Percentiles rank a stretch among this genome's conserved stretches.
phyloP scores from a whole-genome alignment of 92 coral and sea anemone genomes.

The Blastomussa wellsi region DNA sequence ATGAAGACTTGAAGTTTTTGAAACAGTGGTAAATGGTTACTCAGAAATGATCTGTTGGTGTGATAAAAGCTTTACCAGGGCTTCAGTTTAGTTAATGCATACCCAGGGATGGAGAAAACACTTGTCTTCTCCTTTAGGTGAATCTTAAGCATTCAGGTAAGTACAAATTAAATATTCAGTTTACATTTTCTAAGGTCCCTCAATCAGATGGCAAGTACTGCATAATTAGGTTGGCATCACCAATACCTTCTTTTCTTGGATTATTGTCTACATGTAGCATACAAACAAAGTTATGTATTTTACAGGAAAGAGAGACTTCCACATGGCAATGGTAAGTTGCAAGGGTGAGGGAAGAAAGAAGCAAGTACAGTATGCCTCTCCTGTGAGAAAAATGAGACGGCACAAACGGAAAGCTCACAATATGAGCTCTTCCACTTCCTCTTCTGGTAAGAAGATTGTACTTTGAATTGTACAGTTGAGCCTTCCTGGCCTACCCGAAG shows the following conservation, averaged over 20 bases:
- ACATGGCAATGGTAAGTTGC: conserved; percentile 35
- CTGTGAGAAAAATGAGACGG: conserved; percentile 71
- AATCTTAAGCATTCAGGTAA: neutral
- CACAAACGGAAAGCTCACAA: conserved; percentile 84
- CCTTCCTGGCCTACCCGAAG: neutral
- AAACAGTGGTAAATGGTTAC: too few relatives aligned
- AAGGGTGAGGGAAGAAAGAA: conserved; percentile 37
- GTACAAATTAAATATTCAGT: too few relatives aligned
- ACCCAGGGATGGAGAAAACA: too few relatives aligned
- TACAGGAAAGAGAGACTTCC: conserved; percentile 54
- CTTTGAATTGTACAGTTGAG: neutral
- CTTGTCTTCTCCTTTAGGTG: too few relatives aligned
- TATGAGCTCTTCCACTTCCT: conserved; percentile 89
- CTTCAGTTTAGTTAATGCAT: too few relatives aligned
- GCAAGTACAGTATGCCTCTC: conserved; percentile 82
- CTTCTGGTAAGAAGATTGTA: conserved; percentile 62
- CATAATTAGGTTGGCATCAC: too few relatives aligned
- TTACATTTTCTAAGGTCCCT: too few relatives aligned
- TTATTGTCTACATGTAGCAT: neutral
- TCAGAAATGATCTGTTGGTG: too few relatives aligned
- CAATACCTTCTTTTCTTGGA: neutral
- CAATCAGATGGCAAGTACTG: neutral
- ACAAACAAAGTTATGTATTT: neutral
- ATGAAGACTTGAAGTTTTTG: too few relatives aligned
- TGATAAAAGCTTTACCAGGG: too few relatives aligned